Conservation (phyloP, 2,797 vertebrate species). For the Heliangelus exortis region DNA sequence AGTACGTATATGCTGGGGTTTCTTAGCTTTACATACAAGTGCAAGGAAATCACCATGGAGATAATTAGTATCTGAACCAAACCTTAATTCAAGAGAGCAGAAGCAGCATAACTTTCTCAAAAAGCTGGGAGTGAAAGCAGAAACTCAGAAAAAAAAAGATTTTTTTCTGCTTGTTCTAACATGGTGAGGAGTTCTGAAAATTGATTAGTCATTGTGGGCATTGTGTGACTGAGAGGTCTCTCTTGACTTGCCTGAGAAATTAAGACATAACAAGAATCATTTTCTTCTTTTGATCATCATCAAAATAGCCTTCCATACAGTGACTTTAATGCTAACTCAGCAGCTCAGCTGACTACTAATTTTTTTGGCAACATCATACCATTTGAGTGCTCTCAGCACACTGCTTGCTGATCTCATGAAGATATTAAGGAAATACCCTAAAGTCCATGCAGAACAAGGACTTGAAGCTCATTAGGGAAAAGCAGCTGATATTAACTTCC, state of each 20-base stretch:
- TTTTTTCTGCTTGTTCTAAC: neutral
- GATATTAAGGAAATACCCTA: neutral
- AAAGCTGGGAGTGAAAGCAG: neutral
- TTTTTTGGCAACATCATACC: neutral
- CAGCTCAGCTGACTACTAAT: neutral
- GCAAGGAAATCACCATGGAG: neutral
- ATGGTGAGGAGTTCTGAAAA: neutral
- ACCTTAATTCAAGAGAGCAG: neutral
- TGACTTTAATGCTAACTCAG: neutral
- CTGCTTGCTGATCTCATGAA: neutral
- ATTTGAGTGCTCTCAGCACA: neutral
- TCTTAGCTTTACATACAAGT: neutral
- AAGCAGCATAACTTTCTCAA: neutral
- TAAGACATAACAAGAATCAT: neutral
- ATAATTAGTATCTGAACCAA: neutral
- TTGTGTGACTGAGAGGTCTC: neutral
- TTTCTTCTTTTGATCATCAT: neutral
- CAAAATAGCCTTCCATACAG: neutral
- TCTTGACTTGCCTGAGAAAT: neutral
- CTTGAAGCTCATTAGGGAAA: neutral
- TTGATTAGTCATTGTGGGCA: neutral
- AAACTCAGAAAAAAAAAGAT: neutral
- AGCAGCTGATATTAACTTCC: neutral
- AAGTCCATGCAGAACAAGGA: neutral
- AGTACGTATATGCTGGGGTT: neutral